Evolutionary conservation across 2,113 vertebrate genomes (phyloP).

Genomic region (Elanoides forficatus): DNA sequence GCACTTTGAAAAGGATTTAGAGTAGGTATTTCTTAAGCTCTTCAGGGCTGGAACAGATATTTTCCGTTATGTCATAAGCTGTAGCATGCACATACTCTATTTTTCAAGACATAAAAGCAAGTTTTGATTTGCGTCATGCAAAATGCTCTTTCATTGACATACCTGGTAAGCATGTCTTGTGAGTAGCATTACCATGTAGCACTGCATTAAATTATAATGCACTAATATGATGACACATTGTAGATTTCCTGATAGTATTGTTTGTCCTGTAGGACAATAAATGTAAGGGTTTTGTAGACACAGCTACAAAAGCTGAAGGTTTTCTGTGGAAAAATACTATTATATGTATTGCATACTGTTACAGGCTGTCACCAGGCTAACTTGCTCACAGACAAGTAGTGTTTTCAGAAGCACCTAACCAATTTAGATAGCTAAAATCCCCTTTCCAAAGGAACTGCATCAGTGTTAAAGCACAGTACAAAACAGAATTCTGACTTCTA

Average conservation of each 20-base stretch:
- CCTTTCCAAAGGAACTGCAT: background rate
- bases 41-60: background rate
- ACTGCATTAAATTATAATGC: too few relatives aligned
- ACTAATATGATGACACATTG: background rate
- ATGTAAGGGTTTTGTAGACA: background rate
- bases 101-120: background rate
- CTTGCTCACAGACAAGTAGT: background rate
- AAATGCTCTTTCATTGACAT: background rate
- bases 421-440: background rate
- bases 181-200: background rate
- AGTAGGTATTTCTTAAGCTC: background rate
- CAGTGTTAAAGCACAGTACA: background rate
- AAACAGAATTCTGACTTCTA: background rate
- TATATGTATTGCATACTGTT: background rate
- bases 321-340: background rate
- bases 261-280: background rate
- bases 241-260: background rate
- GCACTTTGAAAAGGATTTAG: background rate
- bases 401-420: background rate
- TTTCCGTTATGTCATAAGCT: background rate
- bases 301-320: background rate
- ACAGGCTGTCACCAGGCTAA: background rate
- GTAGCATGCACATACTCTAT: too few relatives aligned
- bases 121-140: background rate
- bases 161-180: background rate